Conservation (phyloP, 1,140 invertebrate species). For the Sitobion miscanthi region DNA sequence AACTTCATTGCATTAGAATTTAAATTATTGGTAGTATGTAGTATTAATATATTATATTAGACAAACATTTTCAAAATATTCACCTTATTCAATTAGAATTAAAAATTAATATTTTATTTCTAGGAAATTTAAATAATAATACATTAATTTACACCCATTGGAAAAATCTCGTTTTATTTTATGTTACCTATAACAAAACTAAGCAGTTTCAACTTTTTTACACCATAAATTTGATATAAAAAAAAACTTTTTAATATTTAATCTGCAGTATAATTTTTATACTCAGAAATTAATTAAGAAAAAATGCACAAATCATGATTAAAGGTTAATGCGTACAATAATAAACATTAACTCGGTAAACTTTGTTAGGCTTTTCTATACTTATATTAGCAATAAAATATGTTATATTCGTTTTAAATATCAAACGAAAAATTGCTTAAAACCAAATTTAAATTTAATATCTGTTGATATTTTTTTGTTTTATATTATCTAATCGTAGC, state of each 20-base stretch:
- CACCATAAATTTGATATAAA: background rate
- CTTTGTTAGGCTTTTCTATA: background rate
- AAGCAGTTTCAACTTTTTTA: background rate
- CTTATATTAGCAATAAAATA: background rate
- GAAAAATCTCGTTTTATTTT: background rate
- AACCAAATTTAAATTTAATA: background rate
- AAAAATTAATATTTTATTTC: background rate
- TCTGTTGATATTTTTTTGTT: background rate
- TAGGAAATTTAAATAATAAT: background rate
- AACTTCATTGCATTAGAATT: background rate
- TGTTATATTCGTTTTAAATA: background rate
- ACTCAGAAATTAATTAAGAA: background rate
- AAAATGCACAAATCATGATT: constrained; percentile 14
- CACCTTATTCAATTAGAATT: background rate
- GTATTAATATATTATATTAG: background rate
- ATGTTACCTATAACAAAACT: no score
- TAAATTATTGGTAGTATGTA: background rate
- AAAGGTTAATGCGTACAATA: background rate
- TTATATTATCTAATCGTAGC: background rate
- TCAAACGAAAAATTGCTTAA: background rate
- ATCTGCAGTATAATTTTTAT: background rate
- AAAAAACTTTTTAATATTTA: constrained; percentile 23
- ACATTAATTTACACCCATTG: background rate
- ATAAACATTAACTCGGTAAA: background rate
- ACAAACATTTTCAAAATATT: background rate